Conservation (phyloP, 2,888 invertebrate genomes). For the Drosophila peninsularis region DNA sequence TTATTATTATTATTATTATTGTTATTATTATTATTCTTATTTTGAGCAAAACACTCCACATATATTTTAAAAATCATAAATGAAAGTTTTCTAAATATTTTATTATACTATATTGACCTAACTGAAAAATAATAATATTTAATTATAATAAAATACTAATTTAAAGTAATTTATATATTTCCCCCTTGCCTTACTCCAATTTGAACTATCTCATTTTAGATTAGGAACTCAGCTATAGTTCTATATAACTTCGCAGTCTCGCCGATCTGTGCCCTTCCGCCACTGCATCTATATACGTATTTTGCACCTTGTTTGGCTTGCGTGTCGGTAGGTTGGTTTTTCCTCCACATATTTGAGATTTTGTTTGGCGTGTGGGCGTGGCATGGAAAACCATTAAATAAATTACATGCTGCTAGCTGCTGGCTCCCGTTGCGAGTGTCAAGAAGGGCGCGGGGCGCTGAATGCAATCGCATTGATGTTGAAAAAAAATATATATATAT, state of each 20-base stretch:
- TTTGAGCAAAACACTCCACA: too few species aligned
- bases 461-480: constrained; percentile 79
- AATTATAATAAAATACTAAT: not conserved
- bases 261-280: not conserved
- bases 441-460: constrained; percentile 25
- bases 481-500: constrained; percentile 35
- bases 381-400: constrained; percentile 81
- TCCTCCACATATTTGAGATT: constrained; percentile 52
- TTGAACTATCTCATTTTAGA: not conserved
- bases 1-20: too few species aligned
- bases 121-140: too few species aligned
- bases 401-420: constrained; percentile 76
- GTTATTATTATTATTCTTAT: too few species aligned
- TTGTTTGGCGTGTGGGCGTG: constrained; percentile 34
- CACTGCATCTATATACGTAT: constrained; percentile 12
- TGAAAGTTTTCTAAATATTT: too few species aligned
- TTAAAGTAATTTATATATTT: not conserved
- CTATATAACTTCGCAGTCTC: not conserved
- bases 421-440: constrained; percentile 42
- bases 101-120: too few species aligned
- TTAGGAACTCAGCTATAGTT: not conserved
- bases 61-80: too few species aligned
- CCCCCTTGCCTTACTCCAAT: not conserved
- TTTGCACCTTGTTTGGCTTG: constrained; percentile 69
- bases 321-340: constrained; percentile 54